Conservation (phyloP, 2,888 invertebrate species). For the Melangyna quadrimaculata region DNA sequence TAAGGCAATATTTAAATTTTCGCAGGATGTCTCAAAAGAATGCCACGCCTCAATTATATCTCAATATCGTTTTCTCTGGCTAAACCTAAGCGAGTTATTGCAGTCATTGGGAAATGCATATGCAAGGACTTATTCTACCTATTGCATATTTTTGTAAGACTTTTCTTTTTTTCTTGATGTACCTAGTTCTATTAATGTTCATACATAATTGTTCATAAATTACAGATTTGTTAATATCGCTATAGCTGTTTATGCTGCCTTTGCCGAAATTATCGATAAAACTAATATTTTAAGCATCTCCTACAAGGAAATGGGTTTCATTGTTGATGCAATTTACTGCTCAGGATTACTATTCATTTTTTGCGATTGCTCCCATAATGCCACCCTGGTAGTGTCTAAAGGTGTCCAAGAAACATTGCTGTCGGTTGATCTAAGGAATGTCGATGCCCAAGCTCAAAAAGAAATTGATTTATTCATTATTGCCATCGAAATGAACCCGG, state of each 20-base stretch:
- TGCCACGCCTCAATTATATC: constrained; percentile 83
- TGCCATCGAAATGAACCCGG: constrained; percentile 87
- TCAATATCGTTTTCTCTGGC: constrained; percentile 85
- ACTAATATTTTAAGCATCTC: constrained; percentile 82
- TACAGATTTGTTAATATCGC: constrained; percentile 85
- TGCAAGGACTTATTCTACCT: constrained; percentile 86
- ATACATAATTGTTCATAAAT: neutral
- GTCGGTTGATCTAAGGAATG: constrained; percentile 83
- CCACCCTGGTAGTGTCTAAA: constrained; percentile 85
- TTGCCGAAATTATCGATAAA: constrained; percentile 86
- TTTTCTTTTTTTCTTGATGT: neutral
- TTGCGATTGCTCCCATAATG: constrained; percentile 86
- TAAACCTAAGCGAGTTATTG: constrained; percentile 85
- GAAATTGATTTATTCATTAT: constrained; percentile 87
- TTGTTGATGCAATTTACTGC: constrained; percentile 85
- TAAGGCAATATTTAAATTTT: too few relatives aligned
- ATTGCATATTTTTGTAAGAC: constrained; percentile 85
- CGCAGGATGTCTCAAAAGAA: constrained; percentile 83
- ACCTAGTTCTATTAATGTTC: too few relatives aligned
- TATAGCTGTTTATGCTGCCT: constrained; percentile 85
- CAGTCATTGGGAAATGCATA: constrained; percentile 86
- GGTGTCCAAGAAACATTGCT: constrained; percentile 85
- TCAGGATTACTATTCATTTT: constrained; percentile 84
- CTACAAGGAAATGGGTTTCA: constrained; percentile 86
- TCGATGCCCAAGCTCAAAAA: constrained; percentile 84